A percentile compares a stretch with the other conserved stretches of the same genome.
These are phyloP conservation scores for Drosophila prolongata DNA, from an alignment of 2,888 invertebrate species.

Conservation along the genomic window DNA sequence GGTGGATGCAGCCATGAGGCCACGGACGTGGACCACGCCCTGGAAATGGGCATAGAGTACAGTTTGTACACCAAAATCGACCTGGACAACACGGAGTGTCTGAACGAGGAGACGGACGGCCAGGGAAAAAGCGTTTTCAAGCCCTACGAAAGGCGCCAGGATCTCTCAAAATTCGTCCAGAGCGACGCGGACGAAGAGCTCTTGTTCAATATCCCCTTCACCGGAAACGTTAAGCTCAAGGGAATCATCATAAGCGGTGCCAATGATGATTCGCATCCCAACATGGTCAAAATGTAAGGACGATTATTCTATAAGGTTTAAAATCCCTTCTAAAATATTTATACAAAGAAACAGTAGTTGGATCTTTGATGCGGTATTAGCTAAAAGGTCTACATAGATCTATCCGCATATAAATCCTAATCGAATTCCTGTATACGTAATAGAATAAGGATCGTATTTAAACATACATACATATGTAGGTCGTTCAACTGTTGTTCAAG, in stretches of 20 bases:
- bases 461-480: too few relatives aligned
- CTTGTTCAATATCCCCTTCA: slow-evolving; percentile 98
- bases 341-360: too few relatives aligned
- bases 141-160: slow-evolving; percentile 94
- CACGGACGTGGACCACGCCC: slow-evolving; percentile 81
- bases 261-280: slow-evolving; percentile 93
- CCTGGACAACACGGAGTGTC: slow-evolving; percentile 92
- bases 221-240: slow-evolving; percentile 97
- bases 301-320: too few relatives aligned
- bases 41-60: slow-evolving; percentile 84
- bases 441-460: too few relatives aligned
- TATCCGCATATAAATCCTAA: too few relatives aligned
- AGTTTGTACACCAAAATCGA: slow-evolving; percentile 96
- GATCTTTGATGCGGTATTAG: too few relatives aligned
- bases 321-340: too few relatives aligned
- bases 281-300: slow-evolving; percentile 92
- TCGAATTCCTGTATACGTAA: too few relatives aligned
- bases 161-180: slow-evolving; percentile 94
- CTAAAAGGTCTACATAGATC: too few relatives aligned
- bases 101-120: slow-evolving; percentile 95
- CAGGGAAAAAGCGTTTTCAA: slow-evolving; percentile 96
- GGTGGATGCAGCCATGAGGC: slow-evolving; percentile 83
- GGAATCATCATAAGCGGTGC: slow-evolving; percentile 97
- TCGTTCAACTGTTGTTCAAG: too few relatives aligned
- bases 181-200: slow-evolving; percentile 98